phyloP scores from a whole-genome alignment of 2,113 vertebrate species.

The Orthochromis malagaraziensis region DNA sequence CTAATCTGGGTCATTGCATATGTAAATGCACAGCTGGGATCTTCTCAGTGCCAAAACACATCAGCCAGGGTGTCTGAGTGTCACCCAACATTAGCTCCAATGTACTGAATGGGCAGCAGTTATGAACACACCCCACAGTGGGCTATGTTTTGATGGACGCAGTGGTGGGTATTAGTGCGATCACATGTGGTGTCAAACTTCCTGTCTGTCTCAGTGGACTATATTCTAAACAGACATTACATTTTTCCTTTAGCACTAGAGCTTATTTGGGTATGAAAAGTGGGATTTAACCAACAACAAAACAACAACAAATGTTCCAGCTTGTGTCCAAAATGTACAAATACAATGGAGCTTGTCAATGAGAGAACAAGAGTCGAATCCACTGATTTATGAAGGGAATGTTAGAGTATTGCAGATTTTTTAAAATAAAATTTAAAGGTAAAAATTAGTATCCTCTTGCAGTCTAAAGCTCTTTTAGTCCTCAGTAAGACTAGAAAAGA shows the following conservation, averaged over 20 bases:
- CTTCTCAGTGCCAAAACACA: conserved; percentile 72
- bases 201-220: background rate
- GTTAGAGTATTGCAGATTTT: background rate
- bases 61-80: conserved; percentile 73
- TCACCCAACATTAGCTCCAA: conserved; percentile 69
- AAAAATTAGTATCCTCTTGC: background rate
- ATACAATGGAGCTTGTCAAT: background rate
- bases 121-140: conserved; percentile 24
- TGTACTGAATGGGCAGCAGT: conserved; percentile 31
- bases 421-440: background rate
- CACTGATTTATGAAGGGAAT: accelerated
- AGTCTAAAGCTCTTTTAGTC: background rate
- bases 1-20: conserved; percentile 89
- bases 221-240: background rate
- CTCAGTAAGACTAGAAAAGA: background rate
- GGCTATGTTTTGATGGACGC: background rate
- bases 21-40: conserved; percentile 86
- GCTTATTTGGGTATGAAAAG: background rate
- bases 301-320: background rate
- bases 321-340: background rate
- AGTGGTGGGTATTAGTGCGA: conserved; percentile 6
- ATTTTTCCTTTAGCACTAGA: background rate
- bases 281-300: background rate
- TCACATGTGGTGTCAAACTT: conserved; percentile 49
- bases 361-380: accelerated